phyloP scores from a whole-genome alignment of 2,888 invertebrate species.

The Lamproptera curius region DNA sequence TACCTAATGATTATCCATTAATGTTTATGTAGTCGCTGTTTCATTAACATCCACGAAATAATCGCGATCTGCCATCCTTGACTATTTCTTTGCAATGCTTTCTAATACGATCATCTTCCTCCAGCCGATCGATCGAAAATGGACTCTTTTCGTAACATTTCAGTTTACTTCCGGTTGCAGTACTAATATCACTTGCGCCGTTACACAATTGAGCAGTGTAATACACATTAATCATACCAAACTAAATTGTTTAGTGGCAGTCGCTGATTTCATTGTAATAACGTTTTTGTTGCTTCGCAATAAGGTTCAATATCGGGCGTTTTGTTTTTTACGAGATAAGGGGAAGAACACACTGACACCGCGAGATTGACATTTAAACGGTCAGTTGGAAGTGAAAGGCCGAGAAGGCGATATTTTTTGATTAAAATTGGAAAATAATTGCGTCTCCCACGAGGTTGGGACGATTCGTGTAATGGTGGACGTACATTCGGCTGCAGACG shows the following conservation, averaged over 20 bases:
- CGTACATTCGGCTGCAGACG: conserved; percentile 49
- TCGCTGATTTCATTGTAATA: conserved; percentile 27
- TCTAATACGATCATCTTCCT: conserved; percentile 44
- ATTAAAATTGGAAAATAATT: conserved; percentile 78
- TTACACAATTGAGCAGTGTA: conserved; percentile 40
- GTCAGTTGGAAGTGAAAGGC: conserved; percentile 76
- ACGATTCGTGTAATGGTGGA: conserved; percentile 50
- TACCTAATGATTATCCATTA: conserved; percentile 25
- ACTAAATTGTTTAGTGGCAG: conserved; percentile 66
- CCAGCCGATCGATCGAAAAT: conserved; percentile 18
- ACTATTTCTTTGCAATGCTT: conserved; percentile 58
- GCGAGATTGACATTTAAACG: conserved; percentile 76
- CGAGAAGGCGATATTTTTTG: conserved; percentile 70
- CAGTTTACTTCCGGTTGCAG: conserved; percentile 30
- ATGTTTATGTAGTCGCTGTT: conserved; percentile 29
- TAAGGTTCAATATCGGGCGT: conserved; percentile 35
- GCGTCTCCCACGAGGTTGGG: conserved; percentile 71
- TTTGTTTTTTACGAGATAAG: conserved; percentile 37
- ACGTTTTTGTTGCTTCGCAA: conserved; percentile 23
- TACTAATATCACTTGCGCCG: conserved; percentile 21
- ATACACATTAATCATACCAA: conserved; percentile 72
- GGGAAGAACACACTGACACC: conserved; percentile 43
- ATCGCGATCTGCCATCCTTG: conserved; percentile 60
- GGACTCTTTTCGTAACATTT: conserved; percentile 22
- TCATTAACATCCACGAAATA: conserved; percentile 43